Conservation (phyloP, 2,113 vertebrate genomes). For the Peucedramus taeniatus region DNA sequence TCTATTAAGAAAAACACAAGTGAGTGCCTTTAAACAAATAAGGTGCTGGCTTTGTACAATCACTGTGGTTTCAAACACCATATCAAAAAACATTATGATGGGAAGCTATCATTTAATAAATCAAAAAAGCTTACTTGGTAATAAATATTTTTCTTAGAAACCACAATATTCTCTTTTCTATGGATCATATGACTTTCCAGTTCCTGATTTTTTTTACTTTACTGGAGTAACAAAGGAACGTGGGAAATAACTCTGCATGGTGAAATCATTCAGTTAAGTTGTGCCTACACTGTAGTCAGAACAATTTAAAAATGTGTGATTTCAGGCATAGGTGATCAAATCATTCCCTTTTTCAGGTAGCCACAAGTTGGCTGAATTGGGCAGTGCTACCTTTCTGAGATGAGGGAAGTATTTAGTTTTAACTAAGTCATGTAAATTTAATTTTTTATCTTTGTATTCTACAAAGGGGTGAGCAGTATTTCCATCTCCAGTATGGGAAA, state of each 20-base stretch:
- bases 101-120: slow-evolving; percentile 55
- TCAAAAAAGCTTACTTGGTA: slow-evolving; percentile 26
- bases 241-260: neutral
- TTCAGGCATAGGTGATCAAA: neutral
- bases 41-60: neutral
- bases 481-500: neutral
- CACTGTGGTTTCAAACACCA: neutral
- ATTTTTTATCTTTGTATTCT: neutral
- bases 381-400: neutral
- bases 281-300: neutral
- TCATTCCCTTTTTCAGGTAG: neutral
- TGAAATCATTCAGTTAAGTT: neutral
- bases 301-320: neutral
- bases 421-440: neutral
- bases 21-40: slow-evolving; percentile 26
- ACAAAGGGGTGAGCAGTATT: neutral
- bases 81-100: neutral
- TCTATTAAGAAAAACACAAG: slow-evolving; percentile 38
- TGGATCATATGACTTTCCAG: neutral
- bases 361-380: neutral
- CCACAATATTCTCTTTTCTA: slow-evolving; percentile 20
- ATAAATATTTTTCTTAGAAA: slow-evolving; percentile 56
- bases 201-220: slow-evolving; percentile 13
- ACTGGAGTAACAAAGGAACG: neutral
- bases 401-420: neutral